phyloP scores from a whole-genome alignment of 2,113 vertebrate species.

The Mohoua ochrocephala region DNA sequence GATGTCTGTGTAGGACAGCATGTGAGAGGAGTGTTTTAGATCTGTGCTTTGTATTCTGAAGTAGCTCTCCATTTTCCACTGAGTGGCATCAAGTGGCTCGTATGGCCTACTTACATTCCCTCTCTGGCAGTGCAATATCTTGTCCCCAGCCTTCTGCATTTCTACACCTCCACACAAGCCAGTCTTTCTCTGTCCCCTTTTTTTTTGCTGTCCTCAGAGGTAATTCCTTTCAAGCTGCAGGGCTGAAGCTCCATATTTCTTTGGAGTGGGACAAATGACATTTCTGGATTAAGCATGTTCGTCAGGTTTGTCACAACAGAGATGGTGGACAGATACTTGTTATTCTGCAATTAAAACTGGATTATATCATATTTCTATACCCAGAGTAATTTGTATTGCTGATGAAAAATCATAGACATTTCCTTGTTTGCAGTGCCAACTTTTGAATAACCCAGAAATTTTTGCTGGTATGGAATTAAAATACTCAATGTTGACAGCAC shows the following conservation, averaged over 20 bases:
- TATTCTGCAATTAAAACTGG: background rate
- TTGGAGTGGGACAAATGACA: background rate
- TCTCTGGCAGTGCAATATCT: background rate
- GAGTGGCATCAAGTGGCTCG: background rate
- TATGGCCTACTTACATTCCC: background rate
- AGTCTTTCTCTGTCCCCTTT: background rate
- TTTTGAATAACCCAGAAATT: background rate
- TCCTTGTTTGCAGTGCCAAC: background rate
- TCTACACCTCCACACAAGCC: rapidly evolving
- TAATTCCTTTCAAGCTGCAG: background rate
- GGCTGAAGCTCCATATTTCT: background rate
- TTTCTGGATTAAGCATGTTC: background rate
- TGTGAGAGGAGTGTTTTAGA: background rate
- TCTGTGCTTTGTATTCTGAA: background rate
- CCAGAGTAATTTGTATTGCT: background rate
- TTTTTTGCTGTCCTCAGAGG: background rate
- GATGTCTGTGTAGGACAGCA: background rate
- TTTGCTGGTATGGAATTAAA: background rate
- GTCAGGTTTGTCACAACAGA: background rate
- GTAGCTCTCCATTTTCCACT: background rate
- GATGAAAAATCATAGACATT: background rate
- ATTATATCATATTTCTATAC: background rate
- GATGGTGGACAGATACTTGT: background rate
- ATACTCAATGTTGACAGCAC: background rate
- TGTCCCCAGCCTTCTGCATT: background rate